Base-by-base conservation (phyloP, 2,888 invertebrate genomes). In the Empis livida region DNA sequence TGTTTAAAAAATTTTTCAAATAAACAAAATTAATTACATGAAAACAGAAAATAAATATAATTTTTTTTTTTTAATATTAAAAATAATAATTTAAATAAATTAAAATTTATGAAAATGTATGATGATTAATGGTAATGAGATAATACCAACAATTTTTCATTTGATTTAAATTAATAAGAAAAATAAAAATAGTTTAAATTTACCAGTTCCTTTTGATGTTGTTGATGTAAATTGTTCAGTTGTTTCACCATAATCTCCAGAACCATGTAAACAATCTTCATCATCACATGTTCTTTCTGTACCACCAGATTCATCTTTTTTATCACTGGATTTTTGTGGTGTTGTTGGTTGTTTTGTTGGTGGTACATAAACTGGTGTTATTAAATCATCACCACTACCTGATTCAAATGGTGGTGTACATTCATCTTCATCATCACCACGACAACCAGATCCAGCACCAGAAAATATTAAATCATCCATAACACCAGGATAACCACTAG, bases 381-480 rank as follows among this genome's bases (percentile, higher is more conserved):
- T 91, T 47, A 95, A 78, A 64, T 93, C 93, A 64, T 94, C 93
- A 53, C 89, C 89, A 39, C 87, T 84, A 10, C 85, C 87, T 2
- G 82, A 79, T 57, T 89, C 88, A 32, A 85, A 85, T 31, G 86
- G 74, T 11, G 90, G 88, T 1, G 82, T 79, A 63, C 93, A 93
- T 55, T 92, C 92, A 59, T 92, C 93, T 64, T 94, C 93, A 61
- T 92, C 93, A 58, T 91, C 92, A 51, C 85, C 86, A 41, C 87
- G 79, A 61, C 93, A 93, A 0, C 91, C 92, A 4, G 91, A 90
- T 1, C 92, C 91, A 2, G 89, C 89, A 2, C 93, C 93, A 10
- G 91, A 90, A 70, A 87, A 91, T 46, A 94, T 88, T 51, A 94
- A 74, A 67, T 94, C 94, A 65, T 94, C 94, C 61, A 84, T 76